Conservation (phyloP, 2,113 vertebrate species). For the Oreochromis aureus region DNA sequence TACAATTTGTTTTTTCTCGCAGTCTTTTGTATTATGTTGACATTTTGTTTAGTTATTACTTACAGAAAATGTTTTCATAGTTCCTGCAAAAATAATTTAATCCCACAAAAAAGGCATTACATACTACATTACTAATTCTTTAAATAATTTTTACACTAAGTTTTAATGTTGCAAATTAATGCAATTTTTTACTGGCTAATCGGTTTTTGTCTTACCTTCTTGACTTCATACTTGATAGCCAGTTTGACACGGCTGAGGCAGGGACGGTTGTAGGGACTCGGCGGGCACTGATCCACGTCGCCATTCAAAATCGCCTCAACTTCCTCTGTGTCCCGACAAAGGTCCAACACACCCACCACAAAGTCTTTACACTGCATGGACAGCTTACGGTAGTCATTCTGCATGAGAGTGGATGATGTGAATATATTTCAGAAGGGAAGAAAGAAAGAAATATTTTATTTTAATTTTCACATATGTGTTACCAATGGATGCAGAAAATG, state of each 20-base stretch:
- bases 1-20: not conserved
- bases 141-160: not conserved
- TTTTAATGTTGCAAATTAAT: not conserved
- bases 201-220: slow-evolving; percentile 78
- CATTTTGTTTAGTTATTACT: not conserved
- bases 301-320: slow-evolving; percentile 96
- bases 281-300: slow-evolving; percentile 84
- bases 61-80: not conserved
- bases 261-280: slow-evolving; percentile 83
- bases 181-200: not conserved
- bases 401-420: not conserved
- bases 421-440: not conserved
- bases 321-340: slow-evolving; percentile 95
- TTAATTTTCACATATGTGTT: not conserved
- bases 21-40: not conserved
- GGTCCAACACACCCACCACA: slow-evolving; percentile 93
- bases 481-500: not conserved
- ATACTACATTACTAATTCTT: not conserved
- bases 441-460: not conserved
- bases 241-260: slow-evolving; percentile 92
- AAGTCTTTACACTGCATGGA: slow-evolving; percentile 99
- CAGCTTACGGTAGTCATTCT: slow-evolving; percentile 97
- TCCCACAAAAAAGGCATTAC: not conserved
- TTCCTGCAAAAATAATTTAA: not conserved
- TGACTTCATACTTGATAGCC: slow-evolving; percentile 96